Conservation (phyloP, 2,888 invertebrate genomes). For the Agonopterix arenella region DNA sequence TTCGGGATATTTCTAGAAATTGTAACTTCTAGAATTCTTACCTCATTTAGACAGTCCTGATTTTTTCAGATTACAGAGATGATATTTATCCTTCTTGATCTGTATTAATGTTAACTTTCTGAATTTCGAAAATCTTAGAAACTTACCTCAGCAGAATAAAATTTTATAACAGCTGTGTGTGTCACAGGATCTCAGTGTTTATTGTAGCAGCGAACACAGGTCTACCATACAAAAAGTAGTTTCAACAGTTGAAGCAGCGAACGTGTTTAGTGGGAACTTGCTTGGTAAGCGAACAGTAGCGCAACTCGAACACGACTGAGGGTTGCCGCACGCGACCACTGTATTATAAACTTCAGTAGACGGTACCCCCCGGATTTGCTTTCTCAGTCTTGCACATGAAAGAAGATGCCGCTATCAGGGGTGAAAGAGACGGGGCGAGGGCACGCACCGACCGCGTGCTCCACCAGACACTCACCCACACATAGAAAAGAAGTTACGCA, state of each 20-base stretch:
- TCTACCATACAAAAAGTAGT: slow-evolving; percentile 46
- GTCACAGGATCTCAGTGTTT: slow-evolving; percentile 25
- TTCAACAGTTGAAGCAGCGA: slow-evolving; percentile 36
- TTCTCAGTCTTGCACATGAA: slow-evolving; percentile 21
- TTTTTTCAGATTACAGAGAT: no score
- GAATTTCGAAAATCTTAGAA: slow-evolving; percentile 10
- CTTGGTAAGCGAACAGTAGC: slow-evolving; percentile 34
- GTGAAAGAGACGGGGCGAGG: slow-evolving; percentile 45
- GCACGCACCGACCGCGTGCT: slow-evolving; percentile 65
- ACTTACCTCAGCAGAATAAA: slow-evolving; percentile 44
- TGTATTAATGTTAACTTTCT: background rate
- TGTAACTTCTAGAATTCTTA: background rate
- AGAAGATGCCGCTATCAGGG: slow-evolving; percentile 36
- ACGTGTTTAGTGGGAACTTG: slow-evolving; percentile 31
- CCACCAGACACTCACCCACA: slow-evolving; percentile 54
- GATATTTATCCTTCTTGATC: no score
- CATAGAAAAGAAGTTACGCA: slow-evolving; percentile 51
- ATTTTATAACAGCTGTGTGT: slow-evolving; percentile 28
- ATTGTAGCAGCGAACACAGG: slow-evolving; percentile 28
- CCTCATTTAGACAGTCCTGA: background rate
- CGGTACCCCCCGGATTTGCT: slow-evolving; percentile 41
- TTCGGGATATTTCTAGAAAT: background rate
- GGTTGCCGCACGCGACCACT: slow-evolving; percentile 44
- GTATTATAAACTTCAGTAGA: slow-evolving; percentile 65
- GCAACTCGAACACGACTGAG: slow-evolving; percentile 64